These are phyloP conservation scores for Dryobotodes eremita DNA, from an alignment of 2,888 invertebrate genomes.

Conservation along the genomic window DNA sequence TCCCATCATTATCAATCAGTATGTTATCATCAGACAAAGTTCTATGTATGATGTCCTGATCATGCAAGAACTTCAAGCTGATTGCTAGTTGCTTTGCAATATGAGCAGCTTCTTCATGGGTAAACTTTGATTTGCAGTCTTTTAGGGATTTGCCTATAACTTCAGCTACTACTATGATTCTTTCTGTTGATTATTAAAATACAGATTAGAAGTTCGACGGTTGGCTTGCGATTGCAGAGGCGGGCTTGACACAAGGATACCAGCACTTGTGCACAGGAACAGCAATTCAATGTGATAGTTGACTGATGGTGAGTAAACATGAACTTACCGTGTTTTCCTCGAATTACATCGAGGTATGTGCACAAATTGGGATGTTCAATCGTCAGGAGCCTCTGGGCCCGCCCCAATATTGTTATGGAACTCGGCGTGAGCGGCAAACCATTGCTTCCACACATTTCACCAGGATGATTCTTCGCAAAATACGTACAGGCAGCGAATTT, in stretches of 20 bases:
- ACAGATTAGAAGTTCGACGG: not conserved
- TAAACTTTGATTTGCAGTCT: slow-evolving; percentile 86
- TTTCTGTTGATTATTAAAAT: slow-evolving; percentile 90
- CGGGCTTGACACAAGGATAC: not conserved
- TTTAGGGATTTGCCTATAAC: slow-evolving; percentile 93
- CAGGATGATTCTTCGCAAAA: slow-evolving; percentile 97
- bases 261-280: not conserved
- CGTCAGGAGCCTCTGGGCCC: slow-evolving; percentile 95
- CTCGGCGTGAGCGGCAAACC: slow-evolving; percentile 99
- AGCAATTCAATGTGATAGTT: not conserved
- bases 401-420: slow-evolving; percentile 97
- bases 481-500: slow-evolving; percentile 97
- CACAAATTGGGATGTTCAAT: slow-evolving; percentile 95
- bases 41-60: slow-evolving; percentile 94
- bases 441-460: slow-evolving; percentile 98
- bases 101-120: slow-evolving; percentile 89
- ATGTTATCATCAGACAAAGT: slow-evolving; percentile 96
- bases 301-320: not conserved
- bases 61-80: slow-evolving; percentile 94
- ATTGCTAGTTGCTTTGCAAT: slow-evolving; percentile 94
- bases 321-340: slow-evolving; percentile 97
- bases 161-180: slow-evolving; percentile 96
- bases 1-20: slow-evolving; percentile 93
- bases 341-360: slow-evolving; percentile 96
- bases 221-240: not conserved